Evolutionary conservation across 2,888 invertebrate genomes (phyloP).

Genomic region (Fragum whitleyi): DNA sequence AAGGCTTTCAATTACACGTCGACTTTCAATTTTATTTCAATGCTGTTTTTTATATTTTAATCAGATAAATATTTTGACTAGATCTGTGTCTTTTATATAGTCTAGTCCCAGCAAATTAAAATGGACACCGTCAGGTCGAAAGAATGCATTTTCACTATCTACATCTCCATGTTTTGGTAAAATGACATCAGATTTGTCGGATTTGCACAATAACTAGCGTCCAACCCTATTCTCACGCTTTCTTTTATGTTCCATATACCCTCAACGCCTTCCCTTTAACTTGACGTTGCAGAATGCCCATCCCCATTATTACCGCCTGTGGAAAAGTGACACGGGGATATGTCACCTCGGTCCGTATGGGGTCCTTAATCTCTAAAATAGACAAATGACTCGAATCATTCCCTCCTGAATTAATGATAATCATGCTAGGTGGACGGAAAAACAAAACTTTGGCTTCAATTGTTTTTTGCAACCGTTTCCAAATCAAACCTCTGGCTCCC

Average conservation of each 20-base stretch:
- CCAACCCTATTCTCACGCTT: constrained; percentile 21
- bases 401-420: constrained; percentile 12
- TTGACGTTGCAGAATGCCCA: no score
- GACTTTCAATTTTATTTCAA: no score
- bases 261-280: no score
- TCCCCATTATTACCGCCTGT: no score
- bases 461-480: background rate
- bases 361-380: background rate
- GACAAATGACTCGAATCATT: background rate
- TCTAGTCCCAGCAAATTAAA: constrained; percentile 29
- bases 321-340: no score
- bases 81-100: constrained; percentile 11
- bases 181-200: background rate
- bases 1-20: no score
- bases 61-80: background rate
- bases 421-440: background rate
- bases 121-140: constrained; percentile 17
- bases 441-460: background rate
- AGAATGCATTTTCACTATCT: constrained; percentile 11
- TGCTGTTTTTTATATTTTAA: no score
- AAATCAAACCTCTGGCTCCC: background rate
- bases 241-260: background rate
- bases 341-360: background rate
- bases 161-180: constrained; percentile 18
- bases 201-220: background rate